These are phyloP conservation scores for Hydrophis major DNA, from an alignment of 2,797 vertebrate species.

Conservation along the genomic window DNA sequence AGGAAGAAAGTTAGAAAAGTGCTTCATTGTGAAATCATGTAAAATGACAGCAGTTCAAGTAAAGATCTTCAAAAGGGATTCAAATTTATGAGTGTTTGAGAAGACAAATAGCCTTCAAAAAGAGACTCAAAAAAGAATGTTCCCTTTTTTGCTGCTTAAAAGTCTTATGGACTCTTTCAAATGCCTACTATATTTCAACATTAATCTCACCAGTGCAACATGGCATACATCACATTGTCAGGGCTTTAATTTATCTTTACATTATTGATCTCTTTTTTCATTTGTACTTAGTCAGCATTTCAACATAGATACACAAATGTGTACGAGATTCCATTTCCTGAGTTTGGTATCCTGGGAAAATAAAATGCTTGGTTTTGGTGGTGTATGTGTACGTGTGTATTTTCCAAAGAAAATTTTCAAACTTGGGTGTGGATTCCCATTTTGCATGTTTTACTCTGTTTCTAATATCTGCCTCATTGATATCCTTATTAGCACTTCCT, in stretches of 20 bases:
- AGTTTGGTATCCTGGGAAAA: background rate
- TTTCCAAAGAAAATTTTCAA: background rate
- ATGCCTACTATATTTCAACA: background rate
- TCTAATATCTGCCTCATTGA: background rate
- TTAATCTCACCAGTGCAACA: background rate
- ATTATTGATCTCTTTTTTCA: background rate
- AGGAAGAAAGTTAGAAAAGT: background rate
- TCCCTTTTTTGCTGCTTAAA: background rate
- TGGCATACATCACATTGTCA: background rate
- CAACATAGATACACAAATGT: background rate
- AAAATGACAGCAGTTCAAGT: background rate
- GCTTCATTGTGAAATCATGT: background rate
- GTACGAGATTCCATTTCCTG: background rate
- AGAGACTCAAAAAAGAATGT: background rate
- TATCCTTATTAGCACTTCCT: background rate
- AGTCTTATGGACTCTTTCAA: background rate
- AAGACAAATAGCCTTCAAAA: background rate
- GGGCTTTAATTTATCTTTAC: background rate
- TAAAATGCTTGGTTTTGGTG: background rate
- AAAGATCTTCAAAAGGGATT: background rate
- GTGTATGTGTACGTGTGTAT: no score
- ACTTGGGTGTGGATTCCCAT: background rate
- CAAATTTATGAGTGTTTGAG: background rate
- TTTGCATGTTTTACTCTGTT: background rate
- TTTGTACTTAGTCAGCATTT: slow-evolving; percentile 6